Evolutionary conservation across 2,113 vertebrate genomes (phyloP).

Genomic region (Psittacula cyanocephala): DNA sequence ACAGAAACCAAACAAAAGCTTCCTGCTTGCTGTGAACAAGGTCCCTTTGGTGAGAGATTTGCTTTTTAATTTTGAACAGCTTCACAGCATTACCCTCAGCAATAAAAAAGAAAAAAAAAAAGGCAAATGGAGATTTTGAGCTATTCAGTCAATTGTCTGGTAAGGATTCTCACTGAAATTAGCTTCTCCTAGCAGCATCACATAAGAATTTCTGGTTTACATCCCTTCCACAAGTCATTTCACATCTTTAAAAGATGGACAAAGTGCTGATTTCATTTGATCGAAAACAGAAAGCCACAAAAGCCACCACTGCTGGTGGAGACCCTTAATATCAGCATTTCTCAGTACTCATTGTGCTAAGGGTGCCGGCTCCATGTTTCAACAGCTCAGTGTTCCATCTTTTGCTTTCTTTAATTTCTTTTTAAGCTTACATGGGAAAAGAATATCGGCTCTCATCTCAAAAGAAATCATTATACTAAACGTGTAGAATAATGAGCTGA

Average conservation of each 20-base stretch:
- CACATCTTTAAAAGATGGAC: not conserved
- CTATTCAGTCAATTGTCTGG: conserved; percentile 27
- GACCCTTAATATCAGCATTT: not conserved
- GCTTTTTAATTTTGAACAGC: conserved; percentile 74
- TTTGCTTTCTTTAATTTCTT: not conserved
- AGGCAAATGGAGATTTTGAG: not conserved
- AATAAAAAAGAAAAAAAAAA: not conserved
- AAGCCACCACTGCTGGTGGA: not conserved
- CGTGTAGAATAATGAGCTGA: not conserved
- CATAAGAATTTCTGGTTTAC: not conserved
- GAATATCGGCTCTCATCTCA: not conserved
- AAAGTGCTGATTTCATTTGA: not conserved
- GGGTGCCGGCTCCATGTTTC: not conserved
- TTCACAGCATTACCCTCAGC: conserved; percentile 43
- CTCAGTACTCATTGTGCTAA: not conserved
- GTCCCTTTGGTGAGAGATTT: conserved; percentile 70
- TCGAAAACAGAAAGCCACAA: not conserved
- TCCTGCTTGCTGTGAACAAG: conserved; percentile 42
- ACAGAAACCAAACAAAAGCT: not conserved
- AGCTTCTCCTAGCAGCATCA: not conserved
- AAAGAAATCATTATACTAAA: not conserved
- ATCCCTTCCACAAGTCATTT: not conserved
- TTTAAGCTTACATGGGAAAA: not conserved
- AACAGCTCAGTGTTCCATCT: not conserved
- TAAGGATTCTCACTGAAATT: not conserved